phyloP scores from a whole-genome alignment of 2,888 invertebrate genomes.

The Machimus rusticus region DNA sequence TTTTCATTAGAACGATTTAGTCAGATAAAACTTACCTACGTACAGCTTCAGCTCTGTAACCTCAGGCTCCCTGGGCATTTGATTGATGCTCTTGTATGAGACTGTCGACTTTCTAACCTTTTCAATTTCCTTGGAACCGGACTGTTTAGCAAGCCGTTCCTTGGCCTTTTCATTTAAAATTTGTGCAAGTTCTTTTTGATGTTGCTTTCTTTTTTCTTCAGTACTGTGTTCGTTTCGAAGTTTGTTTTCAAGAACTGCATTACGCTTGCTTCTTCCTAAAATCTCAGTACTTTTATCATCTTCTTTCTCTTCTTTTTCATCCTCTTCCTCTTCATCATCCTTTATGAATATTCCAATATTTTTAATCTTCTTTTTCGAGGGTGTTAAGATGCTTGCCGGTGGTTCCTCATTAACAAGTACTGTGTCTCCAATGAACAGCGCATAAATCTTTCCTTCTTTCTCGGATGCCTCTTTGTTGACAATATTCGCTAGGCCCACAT shows the following conservation, averaged over 20 bases:
- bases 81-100: conserved; percentile 90
- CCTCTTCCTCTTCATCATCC: conserved; percentile 84
- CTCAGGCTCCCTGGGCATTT: conserved; percentile 93
- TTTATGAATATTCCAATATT: conserved; percentile 95
- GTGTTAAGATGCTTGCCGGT: conserved; percentile 86
- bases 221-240: conserved; percentile 92
- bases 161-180: conserved; percentile 92
- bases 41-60: conserved; percentile 92
- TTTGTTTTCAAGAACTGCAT: conserved; percentile 92
- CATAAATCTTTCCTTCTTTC: conserved; percentile 88
- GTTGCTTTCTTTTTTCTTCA: conserved; percentile 96
- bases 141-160: conserved; percentile 88
- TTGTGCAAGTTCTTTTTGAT: conserved; percentile 93
- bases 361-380: conserved; percentile 93
- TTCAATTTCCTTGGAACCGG: conserved; percentile 83
- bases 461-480: conserved; percentile 82
- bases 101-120: conserved; percentile 93
- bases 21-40: conserved; percentile 75
- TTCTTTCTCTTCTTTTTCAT: conserved; percentile 80
- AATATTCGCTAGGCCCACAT: conserved; percentile 88
- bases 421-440: conserved; percentile 96
- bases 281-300: conserved; percentile 64
- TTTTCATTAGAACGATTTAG: not conserved
- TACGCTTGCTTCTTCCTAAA: conserved; percentile 76
- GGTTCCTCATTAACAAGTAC: conserved; percentile 92